phyloP scores from a whole-genome alignment of 2,797 vertebrate genomes.

The Margarornis squamiger region DNA sequence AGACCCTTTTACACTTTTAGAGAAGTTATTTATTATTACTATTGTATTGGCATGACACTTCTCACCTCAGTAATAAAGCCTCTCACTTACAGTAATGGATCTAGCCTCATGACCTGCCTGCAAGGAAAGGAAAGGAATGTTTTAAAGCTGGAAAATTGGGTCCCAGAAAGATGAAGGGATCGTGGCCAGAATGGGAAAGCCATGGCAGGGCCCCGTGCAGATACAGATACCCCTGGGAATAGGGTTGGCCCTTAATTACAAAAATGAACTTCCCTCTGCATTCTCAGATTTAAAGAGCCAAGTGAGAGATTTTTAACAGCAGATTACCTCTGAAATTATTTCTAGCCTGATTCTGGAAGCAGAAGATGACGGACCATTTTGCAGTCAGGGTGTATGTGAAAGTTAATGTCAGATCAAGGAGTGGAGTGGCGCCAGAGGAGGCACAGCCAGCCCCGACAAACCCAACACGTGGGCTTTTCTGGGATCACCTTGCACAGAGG shows the following conservation, averaged over 20 bases:
- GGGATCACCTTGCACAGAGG: not conserved
- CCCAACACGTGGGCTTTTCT: not conserved
- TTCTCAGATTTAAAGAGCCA: not conserved
- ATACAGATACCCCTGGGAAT: not conserved
- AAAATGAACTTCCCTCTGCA: not conserved
- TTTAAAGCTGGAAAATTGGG: not conserved
- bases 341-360: not conserved
- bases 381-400: fast-evolving
- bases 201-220: fast-evolving
- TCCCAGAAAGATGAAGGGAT: not conserved
- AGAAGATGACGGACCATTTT: not conserved
- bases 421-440: not conserved
- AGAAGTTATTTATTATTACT: slow-evolving; percentile 53
- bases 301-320: not conserved
- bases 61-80: slow-evolving; percentile 21
- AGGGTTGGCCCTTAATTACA: not conserved
- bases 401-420: fast-evolving
- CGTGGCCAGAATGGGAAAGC: not conserved
- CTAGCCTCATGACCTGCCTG: not conserved
- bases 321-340: not conserved
- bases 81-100: not conserved
- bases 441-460: not conserved
- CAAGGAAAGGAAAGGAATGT: not conserved
- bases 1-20: not conserved
- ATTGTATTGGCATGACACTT: slow-evolving; percentile 40